Evolutionary conservation across 2,797 vertebrate genomes (phyloP), one percentile per base, ranked within the genome.

Genomic region (Neostethus bicornis): DNA sequence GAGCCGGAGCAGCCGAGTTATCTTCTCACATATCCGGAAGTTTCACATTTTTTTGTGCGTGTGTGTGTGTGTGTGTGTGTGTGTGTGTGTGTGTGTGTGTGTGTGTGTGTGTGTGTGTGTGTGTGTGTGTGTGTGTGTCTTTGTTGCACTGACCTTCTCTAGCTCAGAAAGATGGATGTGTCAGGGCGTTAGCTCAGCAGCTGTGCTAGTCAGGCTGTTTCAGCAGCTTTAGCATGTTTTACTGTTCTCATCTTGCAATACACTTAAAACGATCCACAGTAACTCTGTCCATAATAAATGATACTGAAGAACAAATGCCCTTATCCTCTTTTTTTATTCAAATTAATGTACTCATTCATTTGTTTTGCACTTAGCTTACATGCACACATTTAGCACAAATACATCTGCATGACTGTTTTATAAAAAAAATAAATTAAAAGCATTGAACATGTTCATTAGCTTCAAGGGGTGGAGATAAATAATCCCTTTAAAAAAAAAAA

Each of bases 1-100:
- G 83, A 63, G 82, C 72, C 19, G 50, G 75, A 82, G 79, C 71
- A 87, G 87, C 79, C 83, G 83, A 82, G 89, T 91, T 92, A 90
- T 92, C 87, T 85, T 90, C 90, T 92, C 90, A 90, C 84, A 90
- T 92, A 84, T 92, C 90, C 85, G 87, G 89, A 91, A 88, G 85
- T 79, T 72, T 29, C 59, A 66, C 72, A 51, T 29, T 69, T 70
- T 71, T 17, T 44, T 61, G 64, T 61, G 12, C 45, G 50, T 70
- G 65, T 66, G 61, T 16, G 23, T 51, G 70, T 66, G 64, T 64
- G 7, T 7, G 8, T 34, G 13, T 5, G 14, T n/a, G 32, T 34
- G 13, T 34, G 13, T 69, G 53, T 76, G 48, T 72, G 60, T 75
- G 77, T 81, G 64, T 61, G 12, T 45, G 50, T 70, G 65, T 66